Evolutionary conservation across 2,797 vertebrate genomes (phyloP).

Genomic region (Rhynchotus rufescens): DNA sequence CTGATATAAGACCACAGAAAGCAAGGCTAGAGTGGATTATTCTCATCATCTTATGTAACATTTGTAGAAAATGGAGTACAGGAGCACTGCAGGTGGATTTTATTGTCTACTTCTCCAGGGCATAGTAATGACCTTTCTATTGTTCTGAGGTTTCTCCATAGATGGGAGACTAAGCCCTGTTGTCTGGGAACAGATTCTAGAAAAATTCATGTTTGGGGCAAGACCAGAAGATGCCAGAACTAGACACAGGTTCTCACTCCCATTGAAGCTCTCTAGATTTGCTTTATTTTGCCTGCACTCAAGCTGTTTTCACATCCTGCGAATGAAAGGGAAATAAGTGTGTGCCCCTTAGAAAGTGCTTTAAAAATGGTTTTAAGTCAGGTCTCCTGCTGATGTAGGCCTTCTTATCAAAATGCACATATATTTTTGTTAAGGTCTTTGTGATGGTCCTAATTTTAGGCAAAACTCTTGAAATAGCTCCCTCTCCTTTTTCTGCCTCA

Average conservation of each 20-base stretch:
- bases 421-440: background rate
- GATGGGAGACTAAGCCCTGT: background rate
- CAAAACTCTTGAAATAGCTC: background rate
- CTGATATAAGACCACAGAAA: background rate
- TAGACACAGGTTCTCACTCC: background rate
- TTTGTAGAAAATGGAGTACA: background rate
- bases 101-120: background rate
- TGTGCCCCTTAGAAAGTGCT: background rate
- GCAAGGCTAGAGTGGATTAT: background rate
- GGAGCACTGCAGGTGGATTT: background rate
- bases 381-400: background rate
- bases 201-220: background rate
- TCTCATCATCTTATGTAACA: background rate
- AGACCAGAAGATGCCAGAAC: background rate
- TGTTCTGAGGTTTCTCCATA: background rate
- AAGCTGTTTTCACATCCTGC: background rate
- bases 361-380: background rate
- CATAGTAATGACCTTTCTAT: background rate
- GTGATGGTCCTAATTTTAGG: background rate
- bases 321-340: background rate
- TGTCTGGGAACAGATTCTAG: background rate
- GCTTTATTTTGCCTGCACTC: background rate
- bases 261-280: background rate
- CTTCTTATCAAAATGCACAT: background rate
- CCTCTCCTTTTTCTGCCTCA: background rate